A percentile compares a stretch with the other conserved stretches of the same genome.
phyloP scores from a whole-genome alignment of 2,888 invertebrate genomes.

The Pristionchus entomophagus region DNA sequence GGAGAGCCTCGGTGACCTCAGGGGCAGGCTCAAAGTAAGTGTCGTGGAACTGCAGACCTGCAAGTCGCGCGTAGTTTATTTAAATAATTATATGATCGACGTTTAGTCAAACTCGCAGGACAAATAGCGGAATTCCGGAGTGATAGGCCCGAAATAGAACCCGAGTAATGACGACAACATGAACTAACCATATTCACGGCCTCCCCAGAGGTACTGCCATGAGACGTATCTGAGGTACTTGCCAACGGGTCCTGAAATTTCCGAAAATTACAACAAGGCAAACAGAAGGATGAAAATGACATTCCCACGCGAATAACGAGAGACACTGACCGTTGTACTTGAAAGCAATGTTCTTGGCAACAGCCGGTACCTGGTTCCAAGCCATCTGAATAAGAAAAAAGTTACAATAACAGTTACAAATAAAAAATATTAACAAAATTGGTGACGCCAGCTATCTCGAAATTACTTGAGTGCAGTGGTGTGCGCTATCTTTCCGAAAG shows the following conservation, averaged over 20 bases:
- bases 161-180: neutral
- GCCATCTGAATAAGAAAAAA: conserved; percentile 51
- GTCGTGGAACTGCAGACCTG: conserved; percentile 71
- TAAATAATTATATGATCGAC: neutral
- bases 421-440: neutral
- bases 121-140: neutral
- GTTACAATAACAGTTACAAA: neutral
- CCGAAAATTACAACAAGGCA: conserved; percentile 26
- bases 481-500: conserved; percentile 8
- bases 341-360: conserved; percentile 63
- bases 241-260: conserved; percentile 55
- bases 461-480: conserved; percentile 4
- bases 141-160: too few relatives aligned
- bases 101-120: neutral
- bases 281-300: neutral
- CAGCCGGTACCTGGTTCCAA: conserved; percentile 55
- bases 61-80: neutral
- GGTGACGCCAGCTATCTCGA: conserved; percentile 12
- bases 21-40: conserved; percentile 74
- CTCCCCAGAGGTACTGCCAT: conserved; percentile 73
- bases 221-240: conserved; percentile 65
- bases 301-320: neutral
- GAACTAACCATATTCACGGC: conserved; percentile 66
- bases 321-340: conserved; percentile 62
- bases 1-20: conserved; percentile 75